These are phyloP conservation scores for Rattus norvegicus DNA, from an alignment of 2,113 vertebrate species.

Conservation along the genomic window DNA sequence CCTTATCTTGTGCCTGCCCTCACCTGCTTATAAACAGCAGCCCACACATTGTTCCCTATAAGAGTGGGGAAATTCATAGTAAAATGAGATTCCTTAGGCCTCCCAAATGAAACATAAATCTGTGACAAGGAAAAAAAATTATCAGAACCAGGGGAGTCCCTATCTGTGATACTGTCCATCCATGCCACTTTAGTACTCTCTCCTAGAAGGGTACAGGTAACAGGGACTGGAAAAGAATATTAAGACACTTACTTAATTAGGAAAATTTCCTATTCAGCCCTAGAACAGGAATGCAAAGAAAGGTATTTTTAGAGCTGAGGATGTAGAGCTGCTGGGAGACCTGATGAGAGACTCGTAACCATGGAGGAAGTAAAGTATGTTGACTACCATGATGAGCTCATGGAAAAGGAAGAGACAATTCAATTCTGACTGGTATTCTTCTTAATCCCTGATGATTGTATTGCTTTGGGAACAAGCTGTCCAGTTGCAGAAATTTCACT, in stretches of 20 bases:
- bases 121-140: background rate
- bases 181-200: background rate
- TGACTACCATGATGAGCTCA: no score
- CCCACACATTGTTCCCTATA: background rate
- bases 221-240: background rate
- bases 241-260: background rate
- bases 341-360: background rate
- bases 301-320: background rate
- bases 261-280: background rate
- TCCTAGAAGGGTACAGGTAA: background rate
- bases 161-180: background rate
- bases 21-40: no score
- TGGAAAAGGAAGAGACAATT: background rate
- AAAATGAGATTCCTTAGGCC: accelerated
- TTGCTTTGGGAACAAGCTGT: background rate
- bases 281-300: background rate
- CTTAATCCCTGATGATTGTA: background rate
- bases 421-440: background rate
- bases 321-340: background rate
- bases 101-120: accelerated
- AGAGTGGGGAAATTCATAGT: background rate
- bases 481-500: background rate
- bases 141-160: background rate
- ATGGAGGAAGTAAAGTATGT: background rate
- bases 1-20: no score